These are phyloP conservation scores for Squalus acanthias DNA, from an alignment of 2,797 vertebrate genomes.

Conservation along the genomic window DNA sequence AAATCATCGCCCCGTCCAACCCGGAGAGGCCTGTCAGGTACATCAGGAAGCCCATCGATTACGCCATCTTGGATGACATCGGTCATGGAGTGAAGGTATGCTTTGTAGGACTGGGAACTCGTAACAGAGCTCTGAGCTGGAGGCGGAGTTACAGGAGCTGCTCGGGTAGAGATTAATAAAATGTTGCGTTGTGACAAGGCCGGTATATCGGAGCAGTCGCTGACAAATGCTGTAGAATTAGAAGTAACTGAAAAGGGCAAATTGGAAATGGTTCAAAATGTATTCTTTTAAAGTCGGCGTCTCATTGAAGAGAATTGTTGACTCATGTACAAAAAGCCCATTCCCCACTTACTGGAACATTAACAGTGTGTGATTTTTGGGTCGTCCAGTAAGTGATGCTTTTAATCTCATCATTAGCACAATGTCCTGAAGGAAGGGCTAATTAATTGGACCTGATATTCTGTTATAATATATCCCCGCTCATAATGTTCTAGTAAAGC, in stretches of 20 bases:
- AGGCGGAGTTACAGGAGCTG: neutral
- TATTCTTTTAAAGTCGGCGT: neutral
- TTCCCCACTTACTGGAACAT: neutral
- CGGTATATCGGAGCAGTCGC: neutral
- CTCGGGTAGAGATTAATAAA: neutral
- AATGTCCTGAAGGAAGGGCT: neutral
- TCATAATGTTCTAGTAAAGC: neutral
- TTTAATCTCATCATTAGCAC: neutral
- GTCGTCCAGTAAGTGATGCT: neutral
- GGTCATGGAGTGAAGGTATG: slow-evolving; percentile 97
- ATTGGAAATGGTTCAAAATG: neutral
- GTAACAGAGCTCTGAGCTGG: neutral
- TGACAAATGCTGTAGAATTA: neutral
- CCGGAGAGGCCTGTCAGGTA: slow-evolving; percentile 96
- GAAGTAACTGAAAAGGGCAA: neutral
- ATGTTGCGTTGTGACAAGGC: neutral
- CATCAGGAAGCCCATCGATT: slow-evolving; percentile 97
- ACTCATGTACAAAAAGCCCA: neutral
- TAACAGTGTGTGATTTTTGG: neutral
- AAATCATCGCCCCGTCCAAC: slow-evolving; percentile 97
- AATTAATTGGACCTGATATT: neutral
- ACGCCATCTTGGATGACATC: slow-evolving; percentile 95
- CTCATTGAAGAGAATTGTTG: neutral
- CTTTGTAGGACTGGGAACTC: slow-evolving; percentile 39
- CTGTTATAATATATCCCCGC: neutral